A percentile compares a stretch with the other conserved stretches of the same genome.
Conservation (phyloP, 2,113 vertebrate genomes). For the Puma concolor region DNA sequence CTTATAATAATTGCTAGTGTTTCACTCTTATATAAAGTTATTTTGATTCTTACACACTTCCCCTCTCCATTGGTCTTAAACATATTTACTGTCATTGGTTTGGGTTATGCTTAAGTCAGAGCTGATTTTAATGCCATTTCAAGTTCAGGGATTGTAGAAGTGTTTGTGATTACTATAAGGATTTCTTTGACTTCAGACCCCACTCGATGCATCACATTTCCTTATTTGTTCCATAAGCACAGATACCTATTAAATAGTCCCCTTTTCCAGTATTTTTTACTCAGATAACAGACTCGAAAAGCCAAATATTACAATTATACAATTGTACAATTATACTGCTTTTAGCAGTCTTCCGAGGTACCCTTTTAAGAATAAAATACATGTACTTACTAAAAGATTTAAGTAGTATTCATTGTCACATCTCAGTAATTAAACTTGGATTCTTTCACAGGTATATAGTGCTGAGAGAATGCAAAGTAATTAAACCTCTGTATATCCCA, state of each 20-base stretch:
- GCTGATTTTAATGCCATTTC: not conserved
- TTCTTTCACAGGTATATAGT: not conserved
- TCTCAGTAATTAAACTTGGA: not conserved
- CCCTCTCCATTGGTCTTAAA: not conserved
- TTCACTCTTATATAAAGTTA: not conserved
- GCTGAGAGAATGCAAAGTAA: not conserved
- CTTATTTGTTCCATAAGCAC: not conserved
- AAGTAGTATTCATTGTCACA: not conserved
- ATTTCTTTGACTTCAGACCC: not conserved
- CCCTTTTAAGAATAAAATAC: not conserved
- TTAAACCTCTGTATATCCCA: not conserved
- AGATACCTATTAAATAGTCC: not conserved
- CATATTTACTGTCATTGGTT: not conserved
- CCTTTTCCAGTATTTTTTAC: not conserved
- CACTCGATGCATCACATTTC: not conserved
- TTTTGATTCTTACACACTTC: not conserved
- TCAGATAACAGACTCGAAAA: not conserved
- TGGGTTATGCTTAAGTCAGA: not conserved
- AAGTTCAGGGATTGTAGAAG: not conserved
- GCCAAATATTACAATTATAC: not conserved
- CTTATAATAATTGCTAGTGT: not conserved
- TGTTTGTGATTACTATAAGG: slow-evolving; percentile 4
- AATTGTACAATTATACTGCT: no score
- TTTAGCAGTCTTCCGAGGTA: not conserved
- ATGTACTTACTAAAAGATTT: not conserved